Percentiles rank a stretch among this genome's conserved stretches.
Evolutionary conservation across 2,888 invertebrate species (phyloP).

Genomic region (Latheticus oryzae): DNA sequence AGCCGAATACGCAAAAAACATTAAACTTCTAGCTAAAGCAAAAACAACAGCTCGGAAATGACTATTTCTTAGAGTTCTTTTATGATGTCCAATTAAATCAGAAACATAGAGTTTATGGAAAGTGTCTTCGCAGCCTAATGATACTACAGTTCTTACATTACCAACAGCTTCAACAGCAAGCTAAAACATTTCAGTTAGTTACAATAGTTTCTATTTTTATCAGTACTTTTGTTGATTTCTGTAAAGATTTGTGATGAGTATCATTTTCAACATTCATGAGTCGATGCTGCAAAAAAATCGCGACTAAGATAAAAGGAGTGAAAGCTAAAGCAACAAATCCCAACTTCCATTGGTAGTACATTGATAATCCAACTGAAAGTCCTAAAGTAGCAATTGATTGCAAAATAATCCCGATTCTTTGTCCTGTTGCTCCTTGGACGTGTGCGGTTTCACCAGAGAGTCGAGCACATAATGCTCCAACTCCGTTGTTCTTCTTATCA

Average conservation of each 20-base stretch:
- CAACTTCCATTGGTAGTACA: constrained; percentile 81
- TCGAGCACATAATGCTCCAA: constrained; percentile 80
- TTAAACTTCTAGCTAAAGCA: constrained; percentile 77
- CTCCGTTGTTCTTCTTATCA: constrained; percentile 78
- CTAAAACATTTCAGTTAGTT: too few species aligned
- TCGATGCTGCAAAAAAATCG: constrained; percentile 76
- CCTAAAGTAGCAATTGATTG: constrained; percentile 78
- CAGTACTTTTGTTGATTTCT: constrained; percentile 79
- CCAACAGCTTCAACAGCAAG: constrained; percentile 83
- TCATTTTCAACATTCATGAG: constrained; percentile 76
- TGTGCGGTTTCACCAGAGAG: constrained; percentile 82
- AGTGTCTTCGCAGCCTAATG: constrained; percentile 76
- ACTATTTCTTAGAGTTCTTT: constrained; percentile 70
- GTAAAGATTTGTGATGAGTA: constrained; percentile 76
- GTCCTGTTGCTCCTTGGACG: constrained; percentile 86
- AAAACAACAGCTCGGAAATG: constrained; percentile 78
- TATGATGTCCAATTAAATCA: constrained; percentile 72
- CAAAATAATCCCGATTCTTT: constrained; percentile 81
- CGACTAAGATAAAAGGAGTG: constrained; percentile 76
- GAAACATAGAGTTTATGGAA: constrained; percentile 74
- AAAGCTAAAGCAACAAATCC: constrained; percentile 80
- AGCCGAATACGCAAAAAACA: constrained; percentile 79
- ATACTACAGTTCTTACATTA: constrained; percentile 82
- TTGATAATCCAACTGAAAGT: constrained; percentile 73
- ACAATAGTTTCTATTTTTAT: too few species aligned